Percentiles rank a stretch among this genome's conserved stretches.
These are phyloP conservation scores for Sorex maritimensis DNA, from an alignment of 2,797 vertebrate genomes.

Conservation along the genomic window DNA sequence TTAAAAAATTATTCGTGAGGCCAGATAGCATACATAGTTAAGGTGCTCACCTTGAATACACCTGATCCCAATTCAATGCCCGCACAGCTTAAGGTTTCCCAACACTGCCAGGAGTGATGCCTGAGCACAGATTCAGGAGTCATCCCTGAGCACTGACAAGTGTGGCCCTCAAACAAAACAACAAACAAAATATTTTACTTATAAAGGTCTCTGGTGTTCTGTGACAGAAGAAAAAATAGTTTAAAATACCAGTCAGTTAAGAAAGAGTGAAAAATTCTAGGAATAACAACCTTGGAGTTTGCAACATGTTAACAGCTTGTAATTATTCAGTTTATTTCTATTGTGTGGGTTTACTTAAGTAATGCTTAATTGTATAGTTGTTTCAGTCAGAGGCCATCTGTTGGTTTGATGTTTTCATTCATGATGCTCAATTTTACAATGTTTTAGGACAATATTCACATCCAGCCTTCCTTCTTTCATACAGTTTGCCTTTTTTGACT, in stretches of 20 bases:
- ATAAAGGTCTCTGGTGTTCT: conserved; percentile 55
- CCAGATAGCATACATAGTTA: too few relatives aligned
- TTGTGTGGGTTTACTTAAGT: background rate
- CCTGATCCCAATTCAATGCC: too few relatives aligned
- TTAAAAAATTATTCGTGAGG: background rate
- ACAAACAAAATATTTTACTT: background rate
- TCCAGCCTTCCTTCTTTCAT: background rate
- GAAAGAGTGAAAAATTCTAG: background rate
- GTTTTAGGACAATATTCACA: conserved; percentile 30
- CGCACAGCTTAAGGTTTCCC: too few relatives aligned
- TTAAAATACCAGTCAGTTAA: conserved; percentile 18
- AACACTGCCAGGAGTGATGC: too few relatives aligned
- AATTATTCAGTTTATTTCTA: conserved; percentile 50
- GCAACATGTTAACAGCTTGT: background rate
- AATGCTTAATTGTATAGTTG: background rate
- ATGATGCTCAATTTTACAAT: conserved; percentile 2
- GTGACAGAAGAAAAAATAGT: background rate
- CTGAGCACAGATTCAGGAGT: too few relatives aligned
- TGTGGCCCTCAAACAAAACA: too few relatives aligned
- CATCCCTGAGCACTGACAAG: too few relatives aligned
- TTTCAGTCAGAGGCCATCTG: conserved; percentile 45
- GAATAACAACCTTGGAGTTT: background rate
- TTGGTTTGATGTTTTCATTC: conserved; percentile 33
- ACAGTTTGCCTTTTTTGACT: conserved; percentile 36
- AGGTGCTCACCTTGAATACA: too few relatives aligned